phyloP scores from a whole-genome alignment of 2,797 vertebrate genomes.

The Hybognathus amarus region DNA sequence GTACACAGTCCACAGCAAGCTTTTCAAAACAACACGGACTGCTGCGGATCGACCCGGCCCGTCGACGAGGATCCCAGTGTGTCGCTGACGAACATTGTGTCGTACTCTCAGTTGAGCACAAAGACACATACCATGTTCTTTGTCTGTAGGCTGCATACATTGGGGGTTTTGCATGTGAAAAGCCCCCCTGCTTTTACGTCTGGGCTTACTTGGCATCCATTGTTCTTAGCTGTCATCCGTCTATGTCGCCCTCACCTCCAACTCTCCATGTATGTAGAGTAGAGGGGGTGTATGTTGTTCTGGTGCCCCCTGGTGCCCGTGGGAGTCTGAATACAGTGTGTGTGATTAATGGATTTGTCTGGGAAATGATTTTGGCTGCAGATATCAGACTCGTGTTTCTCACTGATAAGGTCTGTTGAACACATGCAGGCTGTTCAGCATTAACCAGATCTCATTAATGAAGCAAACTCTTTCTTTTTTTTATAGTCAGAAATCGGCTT shows the following conservation, averaged over 20 bases:
- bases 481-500: slow-evolving; percentile 97
- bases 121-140: slow-evolving; percentile 56
- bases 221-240: slow-evolving; percentile 60
- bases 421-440: slow-evolving; percentile 27
- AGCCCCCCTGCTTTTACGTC: slow-evolving; percentile 39
- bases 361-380: slow-evolving; percentile 48
- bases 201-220: slow-evolving; percentile 54
- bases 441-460: slow-evolving; percentile 41
- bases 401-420: slow-evolving; percentile 45
- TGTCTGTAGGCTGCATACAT: slow-evolving; percentile 50
- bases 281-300: slow-evolving; percentile 60
- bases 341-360: slow-evolving; percentile 48
- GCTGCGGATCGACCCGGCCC: background rate
- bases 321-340: background rate
- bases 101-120: background rate
- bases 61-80: slow-evolving; percentile 6
- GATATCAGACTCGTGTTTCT: slow-evolving; percentile 37
- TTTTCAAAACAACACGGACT: background rate
- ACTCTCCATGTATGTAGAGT: background rate
- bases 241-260: slow-evolving; percentile 43
- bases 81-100: slow-evolving; percentile 23
- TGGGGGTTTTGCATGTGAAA: slow-evolving; percentile 62
- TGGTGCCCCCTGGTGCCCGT: slow-evolving; percentile 52
- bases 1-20: background rate
- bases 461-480: background rate